Evolutionary conservation across 2,113 vertebrate species (phyloP), one percentile per base, ranked within the genome.

Genomic region (Eretmodus cyanostictus): DNA sequence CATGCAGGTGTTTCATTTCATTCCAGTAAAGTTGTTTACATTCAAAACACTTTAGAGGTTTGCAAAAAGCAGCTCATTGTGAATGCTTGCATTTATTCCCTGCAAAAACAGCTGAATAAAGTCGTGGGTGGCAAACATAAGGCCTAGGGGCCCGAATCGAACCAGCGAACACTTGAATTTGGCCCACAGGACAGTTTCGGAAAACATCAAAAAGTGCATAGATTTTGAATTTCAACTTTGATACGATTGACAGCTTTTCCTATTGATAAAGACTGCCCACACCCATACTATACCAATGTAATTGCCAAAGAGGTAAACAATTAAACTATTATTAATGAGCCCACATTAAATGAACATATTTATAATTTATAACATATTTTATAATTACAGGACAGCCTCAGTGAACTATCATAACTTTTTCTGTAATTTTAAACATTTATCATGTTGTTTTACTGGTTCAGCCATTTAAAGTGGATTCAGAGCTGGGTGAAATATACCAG

Each of bases 211-310:
- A 66, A 66, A 66, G 61, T 38, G 34, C 0, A 66, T 38, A 66
- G 34, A 66, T n/a, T 66, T 38, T 66, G 19, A 66, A 66, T 22
- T 66, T 66, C 7, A 66, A 66, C 61, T 38, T 66, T 66, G 61
- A 66, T 66, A 8, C 4, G 0, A 0, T 38, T 66, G 13, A 66
- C 61, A 66, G 0, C 34, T 66, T 66, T 66, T 66, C 61, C 34
- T 66, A 22, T 13, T 38, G 19, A 66, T 66, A 22, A 66, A 38
- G 61, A 66, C 34, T 0, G 61, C 0, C 19, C 61, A 66, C 34
- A 38, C 19, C 2, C 0, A 38, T 66, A 2, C 34, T 66, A 13
- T 3, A 66, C 34, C 61, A 66, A 22, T 0, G 34, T 38, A 66
- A 0, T 38, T 66, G 1, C 61, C 61, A 66, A 0, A 66, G 34